Evolutionary conservation across 2,888 invertebrate genomes (phyloP), one percentile per base, ranked within the genome.

Genomic region (Eretmocerus hayati): DNA sequence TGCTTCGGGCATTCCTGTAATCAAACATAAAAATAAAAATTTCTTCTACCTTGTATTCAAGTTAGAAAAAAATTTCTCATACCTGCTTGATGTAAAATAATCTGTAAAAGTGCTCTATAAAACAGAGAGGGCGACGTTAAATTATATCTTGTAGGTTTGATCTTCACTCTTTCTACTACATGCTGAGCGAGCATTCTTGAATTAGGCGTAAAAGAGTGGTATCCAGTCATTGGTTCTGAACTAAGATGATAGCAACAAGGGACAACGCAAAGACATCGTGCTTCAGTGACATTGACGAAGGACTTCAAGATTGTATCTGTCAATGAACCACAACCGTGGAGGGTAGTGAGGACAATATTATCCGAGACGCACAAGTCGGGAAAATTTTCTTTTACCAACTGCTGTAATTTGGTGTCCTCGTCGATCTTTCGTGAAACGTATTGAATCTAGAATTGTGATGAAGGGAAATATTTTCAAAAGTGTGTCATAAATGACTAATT

Each of bases 231-330:
- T 16, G 58, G 76, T 53, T 74, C 67, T 61, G 88, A 87, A 1
- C 76, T 77, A 18, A 94, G 75, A 70, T 94, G 90, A 72, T 92
- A 93, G 66, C 94, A 94, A 66, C 94, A 95, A 0, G 91, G 90
- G 31, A 94, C 86, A 64, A 85, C 86, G 61, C 88, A 84, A 1
- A 92, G 65, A 0, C 80, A 77, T 49, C 73, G 75, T 0, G 83
- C 76, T 21, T 75, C 64, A 0, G 72, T 48, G 50, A 79, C 79
- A 0, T 70, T 59, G 4, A 74, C 64, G 65, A 90, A 93, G 13
- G 88, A 75, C 52, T 80, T 79, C 1, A 92, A 72, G 33, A 83
- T 83, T 11, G 81, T 81, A 2, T 88, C 75, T 0, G 87, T 85
- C 5, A 94, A 74, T 72, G 87, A 83, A 0, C 94, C 94, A 68